Conservation (phyloP, 2,888 invertebrate genomes). For the Anthophora plumipes region DNA sequence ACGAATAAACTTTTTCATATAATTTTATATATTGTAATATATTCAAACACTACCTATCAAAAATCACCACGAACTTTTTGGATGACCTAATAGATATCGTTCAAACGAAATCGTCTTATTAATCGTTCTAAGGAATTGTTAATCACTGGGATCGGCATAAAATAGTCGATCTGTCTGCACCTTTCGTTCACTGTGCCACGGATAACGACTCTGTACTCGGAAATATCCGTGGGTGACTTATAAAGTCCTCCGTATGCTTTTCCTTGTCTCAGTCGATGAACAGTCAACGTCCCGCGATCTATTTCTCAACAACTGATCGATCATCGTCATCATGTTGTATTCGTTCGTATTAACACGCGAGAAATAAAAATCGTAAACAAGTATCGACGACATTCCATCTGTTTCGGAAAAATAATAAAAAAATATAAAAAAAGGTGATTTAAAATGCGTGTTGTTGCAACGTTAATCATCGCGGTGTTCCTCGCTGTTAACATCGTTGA, state of each 20-base stretch:
- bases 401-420: not conserved
- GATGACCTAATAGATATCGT: too few species aligned
- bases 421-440: slow-evolving; percentile 1
- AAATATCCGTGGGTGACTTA: slow-evolving; percentile 81
- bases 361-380: not conserved
- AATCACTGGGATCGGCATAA: too few species aligned
- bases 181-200: slow-evolving; percentile 15
- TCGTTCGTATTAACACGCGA: not conserved
- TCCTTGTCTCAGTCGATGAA: slow-evolving; percentile 78
- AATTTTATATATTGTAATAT: too few species aligned
- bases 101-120: too few species aligned
- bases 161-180: not conserved
- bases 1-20: too few species aligned
- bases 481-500: slow-evolving; percentile 22
- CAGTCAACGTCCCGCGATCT: slow-evolving; percentile 42
- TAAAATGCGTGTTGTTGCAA: slow-evolving; percentile 46
- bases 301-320: slow-evolving; percentile 27
- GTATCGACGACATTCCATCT: not conserved
- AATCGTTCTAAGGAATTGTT: too few species aligned
- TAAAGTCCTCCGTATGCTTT: slow-evolving; percentile 80
- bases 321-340: not conserved
- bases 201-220: slow-evolving; percentile 46
- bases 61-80: too few species aligned
- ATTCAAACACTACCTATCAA: too few species aligned
- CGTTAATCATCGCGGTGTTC: slow-evolving; percentile 36